Evolutionary conservation across 1,140 invertebrate genomes (phyloP).

Genomic region (Drosophila jambulina): DNA sequence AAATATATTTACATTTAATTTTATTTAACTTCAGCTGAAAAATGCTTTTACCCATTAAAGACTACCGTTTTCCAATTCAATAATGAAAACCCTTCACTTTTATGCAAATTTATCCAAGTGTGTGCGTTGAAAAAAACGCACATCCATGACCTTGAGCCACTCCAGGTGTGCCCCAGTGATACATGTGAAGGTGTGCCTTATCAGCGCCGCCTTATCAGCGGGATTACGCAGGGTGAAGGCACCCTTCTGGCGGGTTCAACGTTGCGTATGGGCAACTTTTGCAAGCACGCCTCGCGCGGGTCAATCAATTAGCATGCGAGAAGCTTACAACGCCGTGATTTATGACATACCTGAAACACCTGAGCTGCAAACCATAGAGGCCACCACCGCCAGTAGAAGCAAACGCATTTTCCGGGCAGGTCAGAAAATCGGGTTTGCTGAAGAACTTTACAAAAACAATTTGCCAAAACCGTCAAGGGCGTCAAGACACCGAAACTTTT

Average conservation of each 20-base stretch:
- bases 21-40: accelerated
- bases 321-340: slow-evolving; percentile 39
- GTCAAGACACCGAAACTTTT: slow-evolving; percentile 17
- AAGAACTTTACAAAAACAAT: neutral
- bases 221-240: slow-evolving; percentile 30
- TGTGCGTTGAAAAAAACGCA: neutral
- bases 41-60: too few relatives aligned
- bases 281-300: slow-evolving; percentile 19
- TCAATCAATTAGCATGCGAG: slow-evolving; percentile 48
- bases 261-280: slow-evolving; percentile 49
- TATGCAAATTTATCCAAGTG: neutral
- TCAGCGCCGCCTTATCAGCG: slow-evolving; percentile 30
- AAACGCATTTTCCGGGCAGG: slow-evolving; percentile 24
- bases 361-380: slow-evolving; percentile 16
- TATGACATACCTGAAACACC: slow-evolving; percentile 60
- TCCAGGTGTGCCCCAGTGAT: neutral
- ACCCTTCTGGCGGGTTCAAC: slow-evolving; percentile 33
- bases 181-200: slow-evolving; percentile 28
- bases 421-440: neutral
- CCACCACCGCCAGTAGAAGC: slow-evolving; percentile 21
- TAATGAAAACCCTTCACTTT: neutral
- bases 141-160: slow-evolving; percentile 18
- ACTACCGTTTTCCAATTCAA: neutral
- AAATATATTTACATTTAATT: neutral
- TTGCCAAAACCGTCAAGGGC: slow-evolving; percentile 19